A percentile compares a stretch with the other conserved stretches of the same genome.
Evolutionary conservation across 2,797 vertebrate genomes (phyloP).

Genomic region (Heteromormyrus szaboi): DNA sequence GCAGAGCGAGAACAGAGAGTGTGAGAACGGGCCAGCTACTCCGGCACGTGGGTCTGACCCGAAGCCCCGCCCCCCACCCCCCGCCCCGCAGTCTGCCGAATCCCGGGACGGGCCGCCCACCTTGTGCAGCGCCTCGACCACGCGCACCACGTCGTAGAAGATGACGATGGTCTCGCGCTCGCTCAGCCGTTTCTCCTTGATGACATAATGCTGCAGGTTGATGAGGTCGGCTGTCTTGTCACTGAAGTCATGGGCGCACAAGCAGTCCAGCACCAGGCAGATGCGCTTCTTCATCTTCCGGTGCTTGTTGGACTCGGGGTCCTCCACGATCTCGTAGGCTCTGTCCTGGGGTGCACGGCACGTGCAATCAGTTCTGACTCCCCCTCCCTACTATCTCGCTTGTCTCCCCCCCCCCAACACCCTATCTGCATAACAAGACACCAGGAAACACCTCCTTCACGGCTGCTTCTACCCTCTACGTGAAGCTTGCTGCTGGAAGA

Average conservation of each 20-base stretch:
- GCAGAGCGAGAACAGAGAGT: slow-evolving; percentile 37
- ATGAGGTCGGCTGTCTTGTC: slow-evolving; percentile 97
- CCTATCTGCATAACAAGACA: neutral
- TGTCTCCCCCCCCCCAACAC: neutral
- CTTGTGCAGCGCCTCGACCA: slow-evolving; percentile 97
- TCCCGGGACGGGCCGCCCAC: slow-evolving; percentile 51
- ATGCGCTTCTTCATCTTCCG: slow-evolving; percentile 93
- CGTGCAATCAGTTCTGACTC: neutral
- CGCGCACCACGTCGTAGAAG: slow-evolving; percentile 96
- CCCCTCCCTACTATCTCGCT: neutral
- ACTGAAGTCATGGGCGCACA: slow-evolving; percentile 94
- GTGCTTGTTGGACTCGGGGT: slow-evolving; percentile 78
- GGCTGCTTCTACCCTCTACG: neutral
- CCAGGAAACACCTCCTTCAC: neutral
- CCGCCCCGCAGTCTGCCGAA: neutral
- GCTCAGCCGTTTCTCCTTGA: slow-evolving; percentile 94
- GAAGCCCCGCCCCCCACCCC: neutral
- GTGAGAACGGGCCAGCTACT: neutral
- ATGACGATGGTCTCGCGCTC: slow-evolving; percentile 95
- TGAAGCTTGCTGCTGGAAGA: neutral
- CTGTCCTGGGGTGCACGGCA: slow-evolving; percentile 66
- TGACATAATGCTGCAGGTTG: slow-evolving; percentile 98
- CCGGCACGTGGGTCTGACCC: neutral
- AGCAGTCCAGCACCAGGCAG: slow-evolving; percentile 94
- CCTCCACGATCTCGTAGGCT: slow-evolving; percentile 87